Evolutionary conservation across 1,140 invertebrate genomes (phyloP), one percentile per base, ranked within the genome.

Genomic region (Drosophila biarmipes): DNA sequence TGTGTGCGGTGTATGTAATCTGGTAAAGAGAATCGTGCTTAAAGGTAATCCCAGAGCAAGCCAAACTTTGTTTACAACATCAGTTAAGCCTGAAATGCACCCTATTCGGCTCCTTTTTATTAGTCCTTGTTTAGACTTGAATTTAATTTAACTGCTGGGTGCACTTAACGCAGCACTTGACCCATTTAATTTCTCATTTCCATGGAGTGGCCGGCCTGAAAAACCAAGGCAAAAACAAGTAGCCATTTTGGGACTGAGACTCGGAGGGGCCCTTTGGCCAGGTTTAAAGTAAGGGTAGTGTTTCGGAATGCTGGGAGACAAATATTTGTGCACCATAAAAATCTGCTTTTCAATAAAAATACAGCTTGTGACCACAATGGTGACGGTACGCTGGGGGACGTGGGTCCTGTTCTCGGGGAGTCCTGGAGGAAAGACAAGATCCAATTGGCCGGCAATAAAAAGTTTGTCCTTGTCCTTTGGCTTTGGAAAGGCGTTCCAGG

Each of bases 361-460:
- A 73, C 61, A 73, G 68, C 68, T 62, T 68, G 48, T 57, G 56
- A 74, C 73, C 58, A 63, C 76, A 77, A 78, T 42, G 63, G 59
- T 24, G 61, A 63, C 73, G 46, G 73, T 71, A 72, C 77, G 54
- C 24, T n/a, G 11, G 73, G 73, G 71, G 63, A 51, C 24, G 42
- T 24, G 27, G 31, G 45, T 46, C 21, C 14, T n/a, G 45, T 27
- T 0, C 24, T 24, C 24, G 40, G 54, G 57, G 53, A 49, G 64
- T 43, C 49, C 61, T 34, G 56, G 34, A 49, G 51, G 53, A 38
- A 69, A 63, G 73, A 59, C 67, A 75, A 74, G 67, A 69, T 89
- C 59, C 84, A 87, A 87, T 87, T 89, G 84, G 58, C 61, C 78
- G 57, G 75, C 79, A 87, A 87, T 89, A 89, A 87, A 86, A 87